Base-by-base conservation (phyloP, 2,113 vertebrate genomes). In the Strigops habroptila region DNA sequence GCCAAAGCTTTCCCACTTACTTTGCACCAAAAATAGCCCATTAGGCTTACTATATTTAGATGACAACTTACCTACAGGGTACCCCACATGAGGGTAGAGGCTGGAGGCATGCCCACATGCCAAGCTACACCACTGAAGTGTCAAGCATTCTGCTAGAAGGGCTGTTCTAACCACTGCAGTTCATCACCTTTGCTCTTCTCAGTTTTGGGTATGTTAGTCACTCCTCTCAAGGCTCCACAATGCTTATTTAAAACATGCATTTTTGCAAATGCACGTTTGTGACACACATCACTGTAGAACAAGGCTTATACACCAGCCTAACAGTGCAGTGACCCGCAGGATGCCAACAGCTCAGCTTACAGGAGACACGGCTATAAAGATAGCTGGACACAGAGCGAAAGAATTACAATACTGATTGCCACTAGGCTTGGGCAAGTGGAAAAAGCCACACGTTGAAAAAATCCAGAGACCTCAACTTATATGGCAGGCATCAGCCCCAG, bases 401-500 rank as follows among this genome's bases (percentile, higher is more conserved):
- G 62, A 82, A 51, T 49, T 63, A 51, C 35, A 71, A 6, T 19
- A 17, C 33, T 28, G 21, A 46, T 2, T 2, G 1, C 18, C 28
- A 41, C 33, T 12, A 51, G 53, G 31, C 10, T 83, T 39, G 19
- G 17, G 59, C 17, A 51, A 8, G 43, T 14, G 7, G 51, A 46
- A 86, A 75, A 86, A 78, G 7, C 16, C 0, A 0, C 22, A 39
- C 0, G 0, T 31, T 39, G 8, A 52, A 49, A 77, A 57, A n/a
- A 60, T 27, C 14, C 33, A 60, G 43, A 70, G 25, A 77, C 5
- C 31, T 31, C n/a, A 94, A 31, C 5, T 46, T 33, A 49, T 9
- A 60, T 0, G 0, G 35, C 14, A 44, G 13, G 18, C 24, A 85
- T 14, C 52, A 52, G 46, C 14, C 22, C 22, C 8, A 1, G 2